Percentiles rank a stretch among this genome's conserved stretches.
Evolutionary conservation across 2,888 invertebrate genomes (phyloP).

Genomic region (Diarsia rubi): DNA sequence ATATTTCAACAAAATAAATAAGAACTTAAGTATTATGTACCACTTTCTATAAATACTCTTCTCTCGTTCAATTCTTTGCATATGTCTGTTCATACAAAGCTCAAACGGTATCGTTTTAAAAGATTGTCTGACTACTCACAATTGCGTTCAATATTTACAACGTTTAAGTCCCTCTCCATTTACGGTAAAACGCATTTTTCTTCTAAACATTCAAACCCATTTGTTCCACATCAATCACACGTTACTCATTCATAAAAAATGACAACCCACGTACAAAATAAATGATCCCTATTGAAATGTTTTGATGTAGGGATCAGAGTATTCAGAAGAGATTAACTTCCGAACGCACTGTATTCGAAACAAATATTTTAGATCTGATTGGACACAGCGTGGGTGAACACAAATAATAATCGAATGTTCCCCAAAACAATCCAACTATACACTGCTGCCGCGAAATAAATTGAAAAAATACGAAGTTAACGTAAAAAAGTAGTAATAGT

Average conservation of each 20-base stretch:
- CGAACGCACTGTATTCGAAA: conserved; percentile 46
- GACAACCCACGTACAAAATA: conserved; percentile 36
- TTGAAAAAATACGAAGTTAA: conserved; percentile 55
- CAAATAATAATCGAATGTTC: conserved; percentile 63
- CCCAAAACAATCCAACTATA: conserved; percentile 53
- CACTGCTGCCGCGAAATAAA: conserved; percentile 53
- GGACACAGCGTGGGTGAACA: conserved; percentile 43
- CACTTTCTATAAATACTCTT: conserved; percentile 18
- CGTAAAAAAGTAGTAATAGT: no score
- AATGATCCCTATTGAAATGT: conserved; percentile 40
- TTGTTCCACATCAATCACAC: conserved; percentile 48
- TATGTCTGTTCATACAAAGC: conserved; percentile 22
- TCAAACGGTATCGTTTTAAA: conserved; percentile 25
- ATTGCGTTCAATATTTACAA: conserved; percentile 50
- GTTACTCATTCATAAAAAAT: conserved; percentile 49
- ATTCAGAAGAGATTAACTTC: conserved; percentile 63
- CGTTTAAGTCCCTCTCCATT: conserved; percentile 35
- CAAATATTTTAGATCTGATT: conserved; percentile 69
- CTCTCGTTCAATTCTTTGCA: conserved; percentile 9
- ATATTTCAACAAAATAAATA: conserved; percentile 10
- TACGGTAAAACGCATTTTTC: conserved; percentile 30
- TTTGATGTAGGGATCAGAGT: conserved; percentile 54
- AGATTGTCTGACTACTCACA: conserved; percentile 32
- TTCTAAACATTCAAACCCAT: conserved; percentile 36
- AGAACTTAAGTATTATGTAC: neutral